phyloP scores from a whole-genome alignment of 2,888 invertebrate species.

The Drosophila hamatofila region DNA sequence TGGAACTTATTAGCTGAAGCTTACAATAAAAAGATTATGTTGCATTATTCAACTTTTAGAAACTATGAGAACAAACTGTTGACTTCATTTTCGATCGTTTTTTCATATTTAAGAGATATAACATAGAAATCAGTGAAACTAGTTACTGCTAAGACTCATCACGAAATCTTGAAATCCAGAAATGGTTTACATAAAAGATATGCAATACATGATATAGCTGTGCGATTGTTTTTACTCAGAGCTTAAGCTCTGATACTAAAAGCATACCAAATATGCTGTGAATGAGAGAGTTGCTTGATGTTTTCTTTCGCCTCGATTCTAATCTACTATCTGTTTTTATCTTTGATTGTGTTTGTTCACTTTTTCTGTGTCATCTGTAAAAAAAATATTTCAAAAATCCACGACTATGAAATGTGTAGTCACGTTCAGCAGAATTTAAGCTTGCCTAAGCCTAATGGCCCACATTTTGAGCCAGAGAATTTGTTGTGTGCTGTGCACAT shows the following conservation, averaged over 20 bases:
- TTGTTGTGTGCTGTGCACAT: constrained; percentile 12
- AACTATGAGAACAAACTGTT: too few relatives aligned
- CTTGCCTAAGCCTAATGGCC: constrained; percentile 30
- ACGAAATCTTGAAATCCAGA: background rate
- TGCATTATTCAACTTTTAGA: background rate
- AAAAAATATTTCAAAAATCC: background rate
- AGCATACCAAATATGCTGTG: background rate
- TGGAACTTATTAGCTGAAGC: background rate
- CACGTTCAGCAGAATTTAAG: constrained; percentile 36
- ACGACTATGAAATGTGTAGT: background rate
- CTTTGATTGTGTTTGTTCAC: background rate
- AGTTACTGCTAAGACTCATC: too few relatives aligned
- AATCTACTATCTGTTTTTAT: background rate
- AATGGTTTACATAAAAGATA: background rate
- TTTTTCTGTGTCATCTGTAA: too few relatives aligned
- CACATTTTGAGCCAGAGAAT: constrained; percentile 20
- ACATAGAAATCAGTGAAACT: too few relatives aligned
- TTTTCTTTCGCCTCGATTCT: background rate
- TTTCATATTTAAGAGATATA: too few relatives aligned
- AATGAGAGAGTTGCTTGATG: background rate
- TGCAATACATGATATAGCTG: too few relatives aligned
- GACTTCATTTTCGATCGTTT: too few relatives aligned
- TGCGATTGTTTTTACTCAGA: background rate
- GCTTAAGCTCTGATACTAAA: background rate
- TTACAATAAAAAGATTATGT: background rate